Evolutionary conservation across 1,140 invertebrate species (phyloP).

Genomic region (Chironomus striatipennis): DNA sequence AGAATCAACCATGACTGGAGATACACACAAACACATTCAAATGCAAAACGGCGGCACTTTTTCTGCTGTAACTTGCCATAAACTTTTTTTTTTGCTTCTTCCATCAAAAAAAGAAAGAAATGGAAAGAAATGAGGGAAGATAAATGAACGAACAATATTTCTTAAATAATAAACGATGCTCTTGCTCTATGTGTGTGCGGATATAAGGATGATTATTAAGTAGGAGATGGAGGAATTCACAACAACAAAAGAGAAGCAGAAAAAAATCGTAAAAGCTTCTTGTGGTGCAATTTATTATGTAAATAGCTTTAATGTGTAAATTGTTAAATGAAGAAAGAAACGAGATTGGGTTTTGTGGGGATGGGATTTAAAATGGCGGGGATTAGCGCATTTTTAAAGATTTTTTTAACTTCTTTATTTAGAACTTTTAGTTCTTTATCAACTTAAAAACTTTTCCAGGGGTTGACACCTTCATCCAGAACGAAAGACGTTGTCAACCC

Average conservation of each 20-base stretch:
- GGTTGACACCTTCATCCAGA: too few species aligned
- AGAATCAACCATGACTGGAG: too few species aligned
- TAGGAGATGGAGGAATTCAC: neutral
- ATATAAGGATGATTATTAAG: neutral
- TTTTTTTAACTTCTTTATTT: neutral
- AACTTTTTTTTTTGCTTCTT: neutral
- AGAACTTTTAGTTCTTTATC: neutral
- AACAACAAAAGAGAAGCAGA: neutral
- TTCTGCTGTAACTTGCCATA: too few species aligned
- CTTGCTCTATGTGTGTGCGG: neutral
- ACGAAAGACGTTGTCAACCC: too few species aligned
- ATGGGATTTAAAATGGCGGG: neutral
- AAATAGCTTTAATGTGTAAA: slow-evolving; percentile 18
- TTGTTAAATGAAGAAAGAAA: neutral
- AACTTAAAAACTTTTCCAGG: too few species aligned
- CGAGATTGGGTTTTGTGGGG: neutral
- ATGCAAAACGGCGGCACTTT: too few species aligned
- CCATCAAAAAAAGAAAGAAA: neutral
- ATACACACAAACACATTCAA: too few species aligned
- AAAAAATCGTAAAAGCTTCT: neutral
- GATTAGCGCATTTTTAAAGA: neutral
- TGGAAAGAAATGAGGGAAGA: slow-evolving; percentile 13
- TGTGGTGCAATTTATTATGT: slow-evolving; percentile 9
- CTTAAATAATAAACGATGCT: slow-evolving; percentile 16
- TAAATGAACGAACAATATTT: slow-evolving; percentile 17